Evolutionary conservation across 2,113 vertebrate genomes (phyloP).

Genomic region (Eidolon helvum): DNA sequence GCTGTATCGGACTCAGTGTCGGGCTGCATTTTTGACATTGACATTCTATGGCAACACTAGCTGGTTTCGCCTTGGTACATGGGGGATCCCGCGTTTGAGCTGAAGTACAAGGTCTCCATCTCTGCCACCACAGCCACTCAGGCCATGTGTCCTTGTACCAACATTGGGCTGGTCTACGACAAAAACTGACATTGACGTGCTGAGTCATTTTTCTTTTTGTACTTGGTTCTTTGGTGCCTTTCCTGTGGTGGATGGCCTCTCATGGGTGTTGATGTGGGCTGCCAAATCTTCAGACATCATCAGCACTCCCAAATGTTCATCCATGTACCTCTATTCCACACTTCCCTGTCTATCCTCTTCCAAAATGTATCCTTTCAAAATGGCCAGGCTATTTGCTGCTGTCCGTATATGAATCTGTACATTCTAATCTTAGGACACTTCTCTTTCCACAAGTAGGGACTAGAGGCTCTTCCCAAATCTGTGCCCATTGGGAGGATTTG

Average conservation of each 20-base stretch:
- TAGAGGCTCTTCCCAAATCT: background rate
- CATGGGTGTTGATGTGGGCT: background rate
- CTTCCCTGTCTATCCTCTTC: background rate
- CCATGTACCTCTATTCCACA: background rate
- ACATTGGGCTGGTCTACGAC: too few species aligned
- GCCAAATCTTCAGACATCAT: background rate
- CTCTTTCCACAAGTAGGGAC: background rate
- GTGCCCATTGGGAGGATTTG: background rate
- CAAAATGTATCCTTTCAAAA: background rate
- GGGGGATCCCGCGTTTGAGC: background rate
- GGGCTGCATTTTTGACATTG: background rate
- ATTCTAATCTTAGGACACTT: background rate
- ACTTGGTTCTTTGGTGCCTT: background rate
- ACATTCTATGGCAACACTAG: background rate
- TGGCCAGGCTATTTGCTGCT: background rate
- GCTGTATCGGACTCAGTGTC: accelerated
- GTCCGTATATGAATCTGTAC: background rate
- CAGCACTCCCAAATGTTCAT: too few species aligned
- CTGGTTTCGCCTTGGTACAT: background rate
- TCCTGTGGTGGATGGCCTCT: background rate
- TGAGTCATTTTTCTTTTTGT: background rate
- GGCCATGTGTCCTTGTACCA: too few species aligned
- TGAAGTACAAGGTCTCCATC: background rate
- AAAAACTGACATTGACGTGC: background rate
- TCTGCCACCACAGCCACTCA: background rate